These are phyloP conservation scores for Asteroscopus sphinx DNA, from an alignment of 2,888 invertebrate species.

Conservation along the genomic window DNA sequence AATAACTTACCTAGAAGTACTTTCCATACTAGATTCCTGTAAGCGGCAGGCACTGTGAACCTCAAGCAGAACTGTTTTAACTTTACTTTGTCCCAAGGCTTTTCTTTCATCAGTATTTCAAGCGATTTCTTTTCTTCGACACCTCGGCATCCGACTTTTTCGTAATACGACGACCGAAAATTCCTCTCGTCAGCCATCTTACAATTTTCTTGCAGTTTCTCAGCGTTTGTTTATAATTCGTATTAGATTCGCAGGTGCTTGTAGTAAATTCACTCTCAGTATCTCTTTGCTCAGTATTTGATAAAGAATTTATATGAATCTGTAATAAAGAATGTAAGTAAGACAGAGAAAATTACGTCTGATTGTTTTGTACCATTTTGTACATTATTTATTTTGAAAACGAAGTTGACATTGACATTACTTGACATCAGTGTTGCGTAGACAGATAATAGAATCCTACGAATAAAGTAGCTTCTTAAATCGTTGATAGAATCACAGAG, in stretches of 20 bases:
- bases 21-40: conserved; percentile 96
- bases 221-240: conserved; percentile 7
- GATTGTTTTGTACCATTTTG: too few relatives aligned
- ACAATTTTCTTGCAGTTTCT: background rate
- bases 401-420: background rate
- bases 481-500: too few relatives aligned
- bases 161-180: conserved; percentile 95
- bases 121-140: conserved; percentile 97
- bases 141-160: conserved; percentile 96
- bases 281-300: too few relatives aligned
- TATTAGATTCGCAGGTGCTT: background rate
- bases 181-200: conserved; percentile 92
- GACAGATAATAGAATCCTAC: too few relatives aligned
- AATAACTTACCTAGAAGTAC: conserved; percentile 92
- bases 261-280: background rate
- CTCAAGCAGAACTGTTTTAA: conserved; percentile 95
- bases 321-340: background rate
- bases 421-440: too few relatives aligned
- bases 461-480: too few relatives aligned
- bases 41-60: conserved; percentile 95
- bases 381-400: conserved; percentile 21
- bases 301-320: too few relatives aligned
- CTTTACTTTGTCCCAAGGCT: conserved; percentile 94
- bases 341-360: background rate
- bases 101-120: conserved; percentile 96